Percentiles rank a stretch among this genome's conserved stretches.
Evolutionary conservation across 2,113 vertebrate genomes (phyloP).

Genomic region (Gopherus flavomarginatus): DNA sequence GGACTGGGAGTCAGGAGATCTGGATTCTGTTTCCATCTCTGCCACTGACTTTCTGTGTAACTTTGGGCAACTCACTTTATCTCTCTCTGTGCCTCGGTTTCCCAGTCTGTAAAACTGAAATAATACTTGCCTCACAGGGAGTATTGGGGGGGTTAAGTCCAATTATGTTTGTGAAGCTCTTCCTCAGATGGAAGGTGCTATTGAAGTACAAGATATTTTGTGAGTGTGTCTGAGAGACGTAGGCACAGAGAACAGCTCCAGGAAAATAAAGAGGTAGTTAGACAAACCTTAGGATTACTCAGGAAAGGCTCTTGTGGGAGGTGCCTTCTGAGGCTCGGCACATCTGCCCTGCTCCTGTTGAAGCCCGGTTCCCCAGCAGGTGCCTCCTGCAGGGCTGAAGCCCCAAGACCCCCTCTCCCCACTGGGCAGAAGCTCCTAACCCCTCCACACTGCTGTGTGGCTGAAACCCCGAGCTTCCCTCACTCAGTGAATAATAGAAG

Average conservation of each 20-base stretch:
- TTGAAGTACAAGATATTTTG: neutral
- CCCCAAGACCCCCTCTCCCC: too few relatives aligned
- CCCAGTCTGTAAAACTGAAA: neutral
- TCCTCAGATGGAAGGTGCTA: neutral
- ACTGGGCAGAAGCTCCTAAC: too few relatives aligned
- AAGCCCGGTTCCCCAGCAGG: too few relatives aligned
- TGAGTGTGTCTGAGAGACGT: neutral
- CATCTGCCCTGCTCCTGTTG: too few relatives aligned
- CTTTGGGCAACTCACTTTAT: neutral
- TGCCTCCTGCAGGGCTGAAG: too few relatives aligned
- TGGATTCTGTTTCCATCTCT: accelerated
- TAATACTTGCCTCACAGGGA: neutral
- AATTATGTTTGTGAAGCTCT: neutral
- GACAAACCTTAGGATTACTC: neutral
- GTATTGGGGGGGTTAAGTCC: neutral
- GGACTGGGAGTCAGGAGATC: neutral
- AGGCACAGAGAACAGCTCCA: neutral
- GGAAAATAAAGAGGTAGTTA: neutral
- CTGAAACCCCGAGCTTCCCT: too few relatives aligned
- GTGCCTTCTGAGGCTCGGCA: too few relatives aligned
- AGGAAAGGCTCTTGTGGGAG: neutral
- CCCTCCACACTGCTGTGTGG: too few relatives aligned
- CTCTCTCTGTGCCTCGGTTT: neutral
- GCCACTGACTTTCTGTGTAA: neutral
- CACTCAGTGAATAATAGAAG: too few relatives aligned